Conservation (phyloP, 2,797 vertebrate genomes). For the Avahi laniger region DNA sequence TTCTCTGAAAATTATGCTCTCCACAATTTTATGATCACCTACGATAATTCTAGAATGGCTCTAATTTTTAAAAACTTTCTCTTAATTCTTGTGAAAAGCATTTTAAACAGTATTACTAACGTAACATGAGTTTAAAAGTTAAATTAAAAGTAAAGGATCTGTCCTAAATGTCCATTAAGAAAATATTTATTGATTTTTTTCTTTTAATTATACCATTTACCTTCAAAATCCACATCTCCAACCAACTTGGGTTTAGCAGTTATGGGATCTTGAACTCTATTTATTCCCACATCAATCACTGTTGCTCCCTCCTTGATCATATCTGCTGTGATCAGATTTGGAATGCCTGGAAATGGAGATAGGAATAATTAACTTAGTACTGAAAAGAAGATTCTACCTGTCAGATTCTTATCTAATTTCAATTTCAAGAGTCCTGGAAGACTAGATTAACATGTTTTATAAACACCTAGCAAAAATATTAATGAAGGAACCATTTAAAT, state of each 20-base stretch:
- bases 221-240: constrained; percentile 98
- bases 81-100: background rate
- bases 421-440: background rate
- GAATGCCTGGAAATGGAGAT: constrained; percentile 88
- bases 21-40: background rate
- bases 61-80: background rate
- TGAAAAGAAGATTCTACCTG: background rate
- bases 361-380: background rate
- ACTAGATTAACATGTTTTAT: background rate
- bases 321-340: constrained; percentile 96
- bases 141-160: constrained; percentile 19
- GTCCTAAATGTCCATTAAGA: background rate
- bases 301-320: constrained; percentile 98
- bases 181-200: constrained; percentile 16
- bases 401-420: background rate
- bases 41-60: constrained; percentile 11
- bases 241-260: constrained; percentile 93
- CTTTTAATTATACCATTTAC: constrained; percentile 79
- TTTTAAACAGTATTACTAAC: background rate
- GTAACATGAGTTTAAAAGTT: background rate
- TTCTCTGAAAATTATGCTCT: background rate
- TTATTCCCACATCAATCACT: constrained; percentile 97
- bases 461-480: background rate
- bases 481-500: background rate
- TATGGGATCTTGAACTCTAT: constrained; percentile 91